Base-by-base conservation (phyloP, 1,140 invertebrate species). In the Nebria ingens region DNA sequence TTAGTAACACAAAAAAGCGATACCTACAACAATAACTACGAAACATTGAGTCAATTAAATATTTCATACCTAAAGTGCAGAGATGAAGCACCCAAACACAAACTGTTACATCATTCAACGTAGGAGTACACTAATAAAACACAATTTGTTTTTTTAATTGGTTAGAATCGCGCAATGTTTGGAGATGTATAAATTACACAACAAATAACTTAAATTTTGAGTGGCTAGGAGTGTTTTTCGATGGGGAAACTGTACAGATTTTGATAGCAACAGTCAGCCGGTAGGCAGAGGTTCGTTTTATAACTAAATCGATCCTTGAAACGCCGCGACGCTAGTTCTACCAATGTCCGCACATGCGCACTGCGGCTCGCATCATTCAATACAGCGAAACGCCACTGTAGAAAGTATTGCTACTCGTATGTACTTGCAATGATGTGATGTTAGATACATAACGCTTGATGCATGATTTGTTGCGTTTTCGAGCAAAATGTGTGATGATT, bases 231-330 rank as follows among this genome's bases (percentile, higher is more conserved):
- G 25, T 6, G 25, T 34, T 6, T 34, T 34, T 34, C 25, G 25
- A 34, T n/a, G n/a, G n/a, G n/a, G n/a, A n/a, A n/a, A 34, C 6
- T 34, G 25, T 34, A 50, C 9, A 11, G n/a, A 38, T 50, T 15
- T 50, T 6, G 22, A 15, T 22, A 51, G 55, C 55, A 56, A 56
- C 55, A 56, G 55, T 56, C 55, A 51, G 34, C 49, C 49, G 49
- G 49, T 52, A 50, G 45, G 34, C 49, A 12, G 19, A 11, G 11
- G 9, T 49, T 50, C 54, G 54, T 11, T 22, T 52, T 52, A 54
- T 51, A 55, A 61, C 61, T 61, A 63, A 61, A 63, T 64, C 62
- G 62, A 64, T 64, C 61, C 56, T 38, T 53, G 45, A 15, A 53
- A 50, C 62, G 59, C 54, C 62, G 57, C 58, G 61, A 61, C 61